Evolutionary conservation across 2,113 vertebrate genomes (phyloP).

Genomic region (Acanthisitta chloris): DNA sequence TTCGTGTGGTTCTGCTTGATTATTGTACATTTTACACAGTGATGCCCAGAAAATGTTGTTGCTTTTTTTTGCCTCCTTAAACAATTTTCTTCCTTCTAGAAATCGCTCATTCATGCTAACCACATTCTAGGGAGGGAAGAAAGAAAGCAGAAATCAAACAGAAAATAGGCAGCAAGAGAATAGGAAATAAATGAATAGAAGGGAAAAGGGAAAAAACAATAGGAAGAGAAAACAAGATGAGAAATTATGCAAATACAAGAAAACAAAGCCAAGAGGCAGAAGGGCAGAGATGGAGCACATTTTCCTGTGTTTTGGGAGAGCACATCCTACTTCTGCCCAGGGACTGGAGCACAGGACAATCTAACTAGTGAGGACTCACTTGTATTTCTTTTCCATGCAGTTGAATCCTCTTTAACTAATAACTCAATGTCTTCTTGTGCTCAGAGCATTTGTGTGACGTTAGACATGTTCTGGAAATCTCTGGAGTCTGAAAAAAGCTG

Average conservation of each 20-base stretch:
- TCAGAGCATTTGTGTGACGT: not conserved
- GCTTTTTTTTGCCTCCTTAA: conserved; percentile 5
- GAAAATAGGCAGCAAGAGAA: not conserved
- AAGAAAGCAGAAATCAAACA: not conserved
- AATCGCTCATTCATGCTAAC: conserved; percentile 59
- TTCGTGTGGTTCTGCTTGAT: conserved; percentile 69
- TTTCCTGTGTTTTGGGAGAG: not conserved
- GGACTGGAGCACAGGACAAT: not conserved
- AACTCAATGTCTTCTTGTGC: not conserved
- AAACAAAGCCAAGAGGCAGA: not conserved
- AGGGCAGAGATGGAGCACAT: not conserved
- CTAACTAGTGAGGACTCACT: not conserved
- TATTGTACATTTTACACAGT: conserved; percentile 69
- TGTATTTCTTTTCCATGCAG: not conserved
- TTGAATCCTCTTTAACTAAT: not conserved
- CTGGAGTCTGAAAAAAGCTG: not conserved
- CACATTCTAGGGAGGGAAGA: not conserved
- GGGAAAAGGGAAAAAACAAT: not conserved
- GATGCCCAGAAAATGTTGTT: conserved; percentile 57
- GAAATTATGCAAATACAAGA: not conserved
- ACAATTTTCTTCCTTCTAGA: conserved; percentile 61
- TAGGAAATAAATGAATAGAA: not conserved
- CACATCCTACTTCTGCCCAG: not conserved
- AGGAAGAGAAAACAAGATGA: not conserved
- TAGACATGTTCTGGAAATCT: not conserved